Percentiles rank a stretch among this genome's conserved stretches.
phyloP scores from a whole-genome alignment of 2,797 vertebrate species.

The Sebastes nivosus region DNA sequence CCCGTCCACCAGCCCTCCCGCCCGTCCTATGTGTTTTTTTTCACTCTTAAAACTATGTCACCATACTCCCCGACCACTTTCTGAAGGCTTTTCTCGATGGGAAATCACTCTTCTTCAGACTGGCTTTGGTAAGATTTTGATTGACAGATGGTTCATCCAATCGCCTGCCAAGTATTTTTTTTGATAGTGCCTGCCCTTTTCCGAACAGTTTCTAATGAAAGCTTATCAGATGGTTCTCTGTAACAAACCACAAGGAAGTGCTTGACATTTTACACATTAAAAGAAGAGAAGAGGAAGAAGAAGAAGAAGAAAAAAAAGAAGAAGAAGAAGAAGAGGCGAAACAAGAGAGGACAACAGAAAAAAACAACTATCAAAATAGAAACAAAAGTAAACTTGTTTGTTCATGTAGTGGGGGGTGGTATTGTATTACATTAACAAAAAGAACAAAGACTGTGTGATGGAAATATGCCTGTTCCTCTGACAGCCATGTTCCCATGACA shows the following conservation, averaged over 20 bases:
- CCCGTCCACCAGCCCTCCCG: no score
- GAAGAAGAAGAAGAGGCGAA: neutral
- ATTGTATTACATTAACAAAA: conserved; percentile 57
- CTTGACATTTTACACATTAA: neutral
- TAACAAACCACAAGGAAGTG: neutral
- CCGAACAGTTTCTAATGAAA: neutral
- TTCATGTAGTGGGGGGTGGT: neutral
- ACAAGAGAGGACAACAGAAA: neutral
- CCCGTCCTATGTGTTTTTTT: neutral
- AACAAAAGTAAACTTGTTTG: conserved; percentile 39
- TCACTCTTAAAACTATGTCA: neutral
- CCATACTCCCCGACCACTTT: neutral
- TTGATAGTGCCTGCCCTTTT: neutral
- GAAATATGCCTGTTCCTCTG: conserved; percentile 71
- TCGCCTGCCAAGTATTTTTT: neutral
- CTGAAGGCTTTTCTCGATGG: neutral
- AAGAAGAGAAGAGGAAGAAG: neutral
- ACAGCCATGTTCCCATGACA: conserved; percentile 74
- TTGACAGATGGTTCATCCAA: neutral
- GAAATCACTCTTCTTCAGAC: neutral
- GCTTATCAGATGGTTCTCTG: neutral
- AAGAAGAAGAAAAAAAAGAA: neutral
- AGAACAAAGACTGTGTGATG: conserved; percentile 65
- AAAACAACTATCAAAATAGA: conserved; percentile 13
- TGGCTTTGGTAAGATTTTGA: neutral